Conservation (phyloP, 2,797 vertebrate species). For the Mastacembelus armatus region DNA sequence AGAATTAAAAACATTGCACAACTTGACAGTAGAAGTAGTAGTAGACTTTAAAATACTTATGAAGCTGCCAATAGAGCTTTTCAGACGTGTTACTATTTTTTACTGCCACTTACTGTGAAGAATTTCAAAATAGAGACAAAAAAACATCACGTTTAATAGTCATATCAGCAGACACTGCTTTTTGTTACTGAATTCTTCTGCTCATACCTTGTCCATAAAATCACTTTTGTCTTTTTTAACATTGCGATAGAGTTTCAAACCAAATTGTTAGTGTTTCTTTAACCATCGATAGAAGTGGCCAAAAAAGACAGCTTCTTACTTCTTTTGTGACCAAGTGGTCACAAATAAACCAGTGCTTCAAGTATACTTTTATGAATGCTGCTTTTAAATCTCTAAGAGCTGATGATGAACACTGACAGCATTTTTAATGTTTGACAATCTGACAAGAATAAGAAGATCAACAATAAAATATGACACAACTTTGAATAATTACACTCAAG, state of each 20-base stretch:
- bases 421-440: constrained; percentile 52
- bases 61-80: no score
- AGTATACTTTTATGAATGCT: no score
- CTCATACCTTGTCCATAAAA: background rate
- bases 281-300: no score
- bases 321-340: no score
- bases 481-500: constrained; percentile 70
- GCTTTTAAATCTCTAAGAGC: no score
- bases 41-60: no score
- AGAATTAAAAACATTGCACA: no score
- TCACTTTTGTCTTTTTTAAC: background rate
- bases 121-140: background rate
- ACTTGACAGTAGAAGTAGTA: no score
- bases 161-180: background rate
- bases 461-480: constrained; percentile 63
- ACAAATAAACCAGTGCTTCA: no score
- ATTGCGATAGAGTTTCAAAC: background rate
- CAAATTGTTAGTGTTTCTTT: no score
- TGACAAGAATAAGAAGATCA: constrained; percentile 65
- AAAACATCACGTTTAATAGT: background rate
- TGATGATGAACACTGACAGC: constrained; percentile 54
- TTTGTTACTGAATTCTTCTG: background rate
- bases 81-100: no score
- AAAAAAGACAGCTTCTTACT: no score
- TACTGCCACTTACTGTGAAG: background rate